phyloP scores from a whole-genome alignment of 2,888 invertebrate genomes.

The Lithodes maja region DNA sequence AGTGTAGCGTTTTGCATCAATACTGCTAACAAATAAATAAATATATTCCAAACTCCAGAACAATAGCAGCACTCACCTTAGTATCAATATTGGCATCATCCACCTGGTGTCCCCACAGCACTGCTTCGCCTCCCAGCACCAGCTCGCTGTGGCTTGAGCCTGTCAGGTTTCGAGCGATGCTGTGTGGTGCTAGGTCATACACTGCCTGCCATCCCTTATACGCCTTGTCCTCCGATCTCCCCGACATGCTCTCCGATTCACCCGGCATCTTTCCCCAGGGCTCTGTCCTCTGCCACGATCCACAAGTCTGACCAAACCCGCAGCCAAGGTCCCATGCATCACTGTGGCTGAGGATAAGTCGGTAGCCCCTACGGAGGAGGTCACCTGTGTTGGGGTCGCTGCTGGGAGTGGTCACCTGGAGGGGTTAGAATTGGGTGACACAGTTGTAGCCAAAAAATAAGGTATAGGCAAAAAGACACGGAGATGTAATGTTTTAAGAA shows the following conservation, averaged over 20 bases:
- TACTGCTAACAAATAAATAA: no score
- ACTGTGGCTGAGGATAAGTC: constrained; percentile 87
- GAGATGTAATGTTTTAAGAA: no score
- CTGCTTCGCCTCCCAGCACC: constrained; percentile 84
- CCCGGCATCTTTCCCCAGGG: no score
- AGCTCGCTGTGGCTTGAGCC: constrained; percentile 75
- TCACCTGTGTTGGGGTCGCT: neutral
- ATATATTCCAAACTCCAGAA: no score
- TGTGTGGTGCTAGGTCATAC: constrained; percentile 83
- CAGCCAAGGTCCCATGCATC: constrained; percentile 91
- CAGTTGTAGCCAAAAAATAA: neutral
- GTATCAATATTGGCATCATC: constrained; percentile 75
- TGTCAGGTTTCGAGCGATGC: constrained; percentile 73
- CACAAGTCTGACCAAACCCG: constrained; percentile 76
- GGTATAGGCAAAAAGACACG: no score
- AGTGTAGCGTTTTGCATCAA: no score
- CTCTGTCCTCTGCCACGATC: neutral
- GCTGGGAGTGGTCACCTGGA: neutral
- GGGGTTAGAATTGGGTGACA: neutral
- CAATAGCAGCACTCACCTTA: constrained; percentile 42
- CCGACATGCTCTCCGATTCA: constrained; percentile 78
- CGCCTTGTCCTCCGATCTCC: constrained; percentile 86
- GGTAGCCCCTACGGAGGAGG: neutral
- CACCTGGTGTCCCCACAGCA: constrained; percentile 91
- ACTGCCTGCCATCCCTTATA: constrained; percentile 93